These are phyloP conservation scores for Macrosteles quadrilineatus DNA, from an alignment of 1,140 invertebrate species.

Conservation along the genomic window DNA sequence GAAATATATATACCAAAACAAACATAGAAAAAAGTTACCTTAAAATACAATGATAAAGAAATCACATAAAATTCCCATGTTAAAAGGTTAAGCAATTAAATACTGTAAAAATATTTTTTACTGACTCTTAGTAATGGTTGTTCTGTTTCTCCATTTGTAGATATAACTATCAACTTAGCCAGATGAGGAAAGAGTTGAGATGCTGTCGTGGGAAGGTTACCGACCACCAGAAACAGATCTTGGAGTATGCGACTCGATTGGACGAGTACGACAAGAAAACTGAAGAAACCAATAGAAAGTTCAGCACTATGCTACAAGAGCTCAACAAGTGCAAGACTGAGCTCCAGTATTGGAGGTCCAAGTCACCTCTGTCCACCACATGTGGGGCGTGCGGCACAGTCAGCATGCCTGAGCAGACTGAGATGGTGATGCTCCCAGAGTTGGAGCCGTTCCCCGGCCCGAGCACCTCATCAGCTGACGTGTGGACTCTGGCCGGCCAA, in stretches of 20 bases:
- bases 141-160: conserved; percentile 46
- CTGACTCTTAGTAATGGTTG: too few species aligned
- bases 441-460: background rate
- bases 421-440: conserved; percentile 19
- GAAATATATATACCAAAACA: too few species aligned
- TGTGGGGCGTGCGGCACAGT: conserved; percentile 53
- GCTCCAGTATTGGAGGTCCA: conserved; percentile 84
- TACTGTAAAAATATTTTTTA: too few species aligned
- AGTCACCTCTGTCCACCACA: conserved; percentile 70
- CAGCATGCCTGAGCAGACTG: conserved; percentile 23
- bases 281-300: conserved; percentile 83
- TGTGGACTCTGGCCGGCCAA: background rate
- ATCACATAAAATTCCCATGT: too few species aligned
- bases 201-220: conserved; percentile 76
- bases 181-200: conserved; percentile 72
- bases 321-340: conserved; percentile 89
- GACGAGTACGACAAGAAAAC: conserved; percentile 90
- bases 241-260: conserved; percentile 77
- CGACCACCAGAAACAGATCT: conserved; percentile 79
- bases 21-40: too few species aligned
- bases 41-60: too few species aligned
- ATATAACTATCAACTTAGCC: conserved; percentile 75
- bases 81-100: too few species aligned
- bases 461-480: background rate
- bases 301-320: conserved; percentile 84